These are phyloP conservation scores for Pygmarrhopalites habei DNA, from an alignment of 1,140 invertebrate species.

Conservation along the genomic window DNA sequence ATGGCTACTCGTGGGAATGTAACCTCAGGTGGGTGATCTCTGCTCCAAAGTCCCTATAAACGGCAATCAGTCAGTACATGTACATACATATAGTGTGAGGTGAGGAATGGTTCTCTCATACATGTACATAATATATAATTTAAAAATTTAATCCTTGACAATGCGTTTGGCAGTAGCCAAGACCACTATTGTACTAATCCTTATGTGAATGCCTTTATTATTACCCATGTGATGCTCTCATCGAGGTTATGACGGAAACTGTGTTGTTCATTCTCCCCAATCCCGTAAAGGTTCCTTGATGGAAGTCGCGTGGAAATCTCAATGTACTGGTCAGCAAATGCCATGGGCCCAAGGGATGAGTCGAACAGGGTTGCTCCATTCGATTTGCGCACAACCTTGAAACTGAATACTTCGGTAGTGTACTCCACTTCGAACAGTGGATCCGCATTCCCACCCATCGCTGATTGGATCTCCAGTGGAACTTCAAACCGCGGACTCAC, in stretches of 20 bases:
- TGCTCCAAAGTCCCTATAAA: slow-evolving; percentile 18
- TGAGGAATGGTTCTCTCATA: too few relatives aligned
- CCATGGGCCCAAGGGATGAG: slow-evolving; percentile 57
- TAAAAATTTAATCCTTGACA: too few relatives aligned
- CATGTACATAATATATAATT: too few relatives aligned
- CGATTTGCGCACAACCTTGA: slow-evolving; percentile 23
- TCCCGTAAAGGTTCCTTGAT: slow-evolving; percentile 49
- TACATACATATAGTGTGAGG: too few relatives aligned
- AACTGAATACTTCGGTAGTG: slow-evolving; percentile 18
- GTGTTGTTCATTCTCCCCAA: slow-evolving; percentile 46
- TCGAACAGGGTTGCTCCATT: slow-evolving; percentile 25
- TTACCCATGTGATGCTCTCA: slow-evolving; percentile 2
- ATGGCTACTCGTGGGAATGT: not conserved
- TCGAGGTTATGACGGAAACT: slow-evolving; percentile 38
- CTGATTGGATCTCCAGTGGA: slow-evolving; percentile 26
- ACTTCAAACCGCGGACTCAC: slow-evolving; percentile 29
- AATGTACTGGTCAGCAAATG: slow-evolving; percentile 47
- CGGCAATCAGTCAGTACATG: too few relatives aligned
- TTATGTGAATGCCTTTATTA: too few relatives aligned
- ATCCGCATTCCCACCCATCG: slow-evolving; percentile 5
- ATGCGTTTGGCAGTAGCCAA: too few relatives aligned
- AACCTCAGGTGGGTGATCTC: slow-evolving; percentile 20
- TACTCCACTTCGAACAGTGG: slow-evolving; percentile 18
- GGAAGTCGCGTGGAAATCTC: slow-evolving; percentile 48
- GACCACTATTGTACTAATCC: too few relatives aligned